Conservation (phyloP, 1,140 invertebrate genomes). For the Dicyema japonicum region DNA sequence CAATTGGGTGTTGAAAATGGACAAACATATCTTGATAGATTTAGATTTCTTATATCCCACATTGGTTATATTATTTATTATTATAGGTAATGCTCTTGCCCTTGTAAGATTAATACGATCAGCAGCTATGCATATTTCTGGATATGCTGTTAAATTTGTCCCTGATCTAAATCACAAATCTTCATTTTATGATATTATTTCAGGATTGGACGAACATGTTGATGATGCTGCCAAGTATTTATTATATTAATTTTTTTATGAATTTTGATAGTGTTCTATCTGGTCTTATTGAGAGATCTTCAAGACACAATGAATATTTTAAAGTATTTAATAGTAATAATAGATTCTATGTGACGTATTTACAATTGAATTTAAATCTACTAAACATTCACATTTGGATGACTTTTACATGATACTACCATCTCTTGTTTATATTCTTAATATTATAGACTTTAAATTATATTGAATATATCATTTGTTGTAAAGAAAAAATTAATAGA, state of each 20-base stretch:
- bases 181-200: slow-evolving; percentile 27
- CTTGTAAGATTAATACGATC: slow-evolving; percentile 71
- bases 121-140: slow-evolving; percentile 58
- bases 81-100: slow-evolving; percentile 55
- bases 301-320: slow-evolving; percentile 41
- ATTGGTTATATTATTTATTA: slow-evolving; percentile 27
- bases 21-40: slow-evolving; percentile 49
- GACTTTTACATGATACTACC: slow-evolving; percentile 77
- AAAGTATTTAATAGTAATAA: slow-evolving; percentile 25
- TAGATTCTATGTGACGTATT: slow-evolving; percentile 62
- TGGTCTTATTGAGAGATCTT: slow-evolving; percentile 23
- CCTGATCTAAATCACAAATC: slow-evolving; percentile 40
- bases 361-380: slow-evolving; percentile 43
- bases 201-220: slow-evolving; percentile 27
- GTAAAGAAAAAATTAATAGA: slow-evolving; percentile 55
- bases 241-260: not conserved
- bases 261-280: slow-evolving; percentile 3
- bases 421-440: slow-evolving; percentile 26
- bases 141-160: slow-evolving; percentile 54
- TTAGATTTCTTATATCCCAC: slow-evolving; percentile 55
- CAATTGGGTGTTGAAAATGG: slow-evolving; percentile 47
- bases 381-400: slow-evolving; percentile 50
- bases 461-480: slow-evolving; percentile 56
- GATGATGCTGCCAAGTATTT: slow-evolving; percentile 27
- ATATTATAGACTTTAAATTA: slow-evolving; percentile 43